These are phyloP conservation scores for Nowickia ferox DNA, from an alignment of 2,888 invertebrate species.

Conservation along the genomic window DNA sequence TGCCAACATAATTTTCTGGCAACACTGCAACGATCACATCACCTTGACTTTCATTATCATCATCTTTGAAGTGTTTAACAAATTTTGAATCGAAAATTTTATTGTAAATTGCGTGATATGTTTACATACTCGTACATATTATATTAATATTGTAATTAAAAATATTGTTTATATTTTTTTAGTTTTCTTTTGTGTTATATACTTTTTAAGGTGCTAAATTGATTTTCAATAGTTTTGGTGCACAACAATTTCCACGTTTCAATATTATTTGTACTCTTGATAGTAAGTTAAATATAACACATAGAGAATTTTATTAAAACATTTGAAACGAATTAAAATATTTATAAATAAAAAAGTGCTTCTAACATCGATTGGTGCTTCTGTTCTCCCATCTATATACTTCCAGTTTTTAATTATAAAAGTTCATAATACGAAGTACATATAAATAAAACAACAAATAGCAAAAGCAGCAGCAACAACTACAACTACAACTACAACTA, in stretches of 20 bases:
- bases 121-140: not conserved
- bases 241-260: not conserved
- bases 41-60: conserved; percentile 29
- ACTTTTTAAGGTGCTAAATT: conserved; percentile 35
- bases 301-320: conserved; percentile 18
- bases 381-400: conserved; percentile 50
- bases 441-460: conserved; percentile 11
- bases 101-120: conserved; percentile 21
- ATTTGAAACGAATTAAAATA: conserved; percentile 3
- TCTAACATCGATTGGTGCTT: conserved; percentile 45
- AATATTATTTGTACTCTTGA: not conserved
- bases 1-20: too few species aligned
- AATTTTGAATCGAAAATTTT: conserved; percentile 44
- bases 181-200: conserved; percentile 2
- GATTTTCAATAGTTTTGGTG: not conserved
- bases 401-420: conserved; percentile 56
- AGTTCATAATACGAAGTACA: not conserved
- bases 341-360: conserved; percentile 32
- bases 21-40: too few species aligned
- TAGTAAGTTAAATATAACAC: conserved; percentile 24
- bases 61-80: conserved; percentile 55
- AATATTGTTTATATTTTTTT: conserved; percentile 45
- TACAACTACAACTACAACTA: conserved; percentile 33
- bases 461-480: not conserved
- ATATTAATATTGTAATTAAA: conserved; percentile 22